Evolutionary conservation across 2,888 invertebrate genomes (phyloP).

Genomic region (Ernsta delagoae): DNA sequence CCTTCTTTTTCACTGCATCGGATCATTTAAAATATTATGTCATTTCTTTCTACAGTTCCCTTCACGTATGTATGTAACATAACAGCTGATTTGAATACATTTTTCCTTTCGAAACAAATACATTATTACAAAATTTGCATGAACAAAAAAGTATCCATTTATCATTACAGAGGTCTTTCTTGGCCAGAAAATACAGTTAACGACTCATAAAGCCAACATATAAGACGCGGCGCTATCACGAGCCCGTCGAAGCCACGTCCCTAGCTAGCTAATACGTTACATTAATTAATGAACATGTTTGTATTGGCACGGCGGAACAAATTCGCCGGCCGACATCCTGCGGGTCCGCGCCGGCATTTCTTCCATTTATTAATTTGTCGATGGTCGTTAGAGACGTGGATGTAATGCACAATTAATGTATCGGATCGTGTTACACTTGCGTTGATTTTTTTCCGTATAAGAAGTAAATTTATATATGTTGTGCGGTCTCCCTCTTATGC

Average conservation of each 20-base stretch:
- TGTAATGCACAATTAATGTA: conserved; percentile 28
- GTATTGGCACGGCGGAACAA: conserved; percentile 49
- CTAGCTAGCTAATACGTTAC: conserved; percentile 28
- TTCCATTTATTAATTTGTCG: conserved; percentile 32
- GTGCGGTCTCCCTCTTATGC: too few species aligned
- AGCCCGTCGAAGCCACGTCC: conserved; percentile 26
- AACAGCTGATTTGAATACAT: too few species aligned
- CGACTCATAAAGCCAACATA: neutral
- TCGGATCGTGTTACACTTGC: neutral
- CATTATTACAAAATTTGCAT: too few species aligned
- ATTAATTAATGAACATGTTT: conserved; percentile 51
- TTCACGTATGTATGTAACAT: too few species aligned
- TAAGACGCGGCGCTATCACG: too few species aligned
- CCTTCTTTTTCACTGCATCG: too few species aligned
- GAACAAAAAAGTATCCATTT: neutral
- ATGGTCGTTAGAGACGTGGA: conserved; percentile 22
- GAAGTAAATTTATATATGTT: too few species aligned
- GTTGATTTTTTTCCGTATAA: too few species aligned
- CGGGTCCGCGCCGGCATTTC: conserved; percentile 29
- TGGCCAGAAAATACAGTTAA: neutral
- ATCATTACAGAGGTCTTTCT: neutral
- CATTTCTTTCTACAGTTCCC: too few species aligned
- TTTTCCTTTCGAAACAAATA: too few species aligned
- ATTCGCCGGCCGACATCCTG: conserved; percentile 52
- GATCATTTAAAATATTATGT: too few species aligned